phyloP scores from a whole-genome alignment of 1,140 invertebrate genomes.

The Dendroctonus ponderosae region DNA sequence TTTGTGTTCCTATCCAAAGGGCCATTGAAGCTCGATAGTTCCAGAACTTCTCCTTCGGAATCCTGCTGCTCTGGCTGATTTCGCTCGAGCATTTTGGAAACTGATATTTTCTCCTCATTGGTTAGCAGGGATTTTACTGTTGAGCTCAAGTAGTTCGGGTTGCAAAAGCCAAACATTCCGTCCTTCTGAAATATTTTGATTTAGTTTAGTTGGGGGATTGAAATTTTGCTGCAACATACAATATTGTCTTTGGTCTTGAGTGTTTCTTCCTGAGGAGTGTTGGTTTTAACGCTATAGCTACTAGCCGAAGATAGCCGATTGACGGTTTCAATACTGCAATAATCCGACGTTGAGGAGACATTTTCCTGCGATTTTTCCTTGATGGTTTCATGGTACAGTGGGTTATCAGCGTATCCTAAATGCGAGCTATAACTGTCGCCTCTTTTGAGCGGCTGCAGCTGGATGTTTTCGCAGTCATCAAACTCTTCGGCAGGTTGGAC shows the following conservation, averaged over 20 bases:
- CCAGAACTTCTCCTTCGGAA: conserved; percentile 49
- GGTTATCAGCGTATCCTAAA: conserved; percentile 60
- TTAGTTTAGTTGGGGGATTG: neutral
- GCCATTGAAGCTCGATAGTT: conserved; percentile 44
- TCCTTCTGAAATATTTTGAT: conserved; percentile 45
- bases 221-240: conserved; percentile 7
- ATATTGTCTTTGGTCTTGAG: conserved; percentile 9
- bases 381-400: conserved; percentile 58
- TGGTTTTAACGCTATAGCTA: conserved; percentile 50
- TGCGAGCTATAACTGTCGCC: conserved; percentile 61
- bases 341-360: conserved; percentile 70
- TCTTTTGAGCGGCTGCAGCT: conserved; percentile 17
- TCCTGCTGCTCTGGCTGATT: conserved; percentile 35
- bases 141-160: conserved; percentile 71
- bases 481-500: neutral
- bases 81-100: conserved; percentile 34
- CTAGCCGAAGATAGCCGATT: conserved; percentile 59
- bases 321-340: conserved; percentile 70
- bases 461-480: conserved; percentile 21
- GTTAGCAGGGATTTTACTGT: conserved; percentile 53
- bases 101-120: conserved; percentile 45
- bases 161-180: conserved; percentile 65
- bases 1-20: conserved; percentile 44
- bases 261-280: conserved; percentile 48
- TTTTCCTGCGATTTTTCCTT: conserved; percentile 63